phyloP scores from a whole-genome alignment of 2,113 vertebrate genomes.

The Saccopteryx bilineata region DNA sequence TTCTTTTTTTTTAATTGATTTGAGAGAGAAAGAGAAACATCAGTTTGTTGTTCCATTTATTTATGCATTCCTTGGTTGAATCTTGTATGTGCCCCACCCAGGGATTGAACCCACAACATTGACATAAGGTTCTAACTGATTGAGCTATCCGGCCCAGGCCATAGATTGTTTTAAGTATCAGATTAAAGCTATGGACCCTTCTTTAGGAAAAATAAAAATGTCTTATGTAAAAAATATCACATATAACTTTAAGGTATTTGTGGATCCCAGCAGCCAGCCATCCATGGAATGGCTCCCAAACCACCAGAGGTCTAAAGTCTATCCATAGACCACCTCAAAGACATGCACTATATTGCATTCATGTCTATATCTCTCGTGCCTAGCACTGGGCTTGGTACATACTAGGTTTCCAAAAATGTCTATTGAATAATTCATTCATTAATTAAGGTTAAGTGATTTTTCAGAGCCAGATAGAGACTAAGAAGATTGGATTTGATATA shows the following conservation, averaged over 20 bases:
- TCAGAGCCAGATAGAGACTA: background rate
- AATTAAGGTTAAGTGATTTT: background rate
- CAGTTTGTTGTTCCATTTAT: too few relatives aligned
- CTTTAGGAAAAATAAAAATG: background rate
- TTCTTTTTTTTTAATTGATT: too few relatives aligned
- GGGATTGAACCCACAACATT: too few relatives aligned
- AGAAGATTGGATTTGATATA: background rate
- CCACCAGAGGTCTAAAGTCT: background rate
- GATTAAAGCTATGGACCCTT: background rate
- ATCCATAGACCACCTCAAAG: background rate
- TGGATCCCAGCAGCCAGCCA: background rate
- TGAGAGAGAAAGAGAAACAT: too few relatives aligned
- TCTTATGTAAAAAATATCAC: background rate
- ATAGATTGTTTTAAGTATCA: background rate
- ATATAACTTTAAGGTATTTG: constrained; percentile 20
- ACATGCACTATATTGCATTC: background rate
- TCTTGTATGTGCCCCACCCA: too few relatives aligned
- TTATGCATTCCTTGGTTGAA: too few relatives aligned
- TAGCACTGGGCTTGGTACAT: background rate
- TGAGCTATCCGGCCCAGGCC: too few relatives aligned
- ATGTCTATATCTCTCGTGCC: background rate
- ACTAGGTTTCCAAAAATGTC: background rate
- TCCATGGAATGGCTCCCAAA: background rate
- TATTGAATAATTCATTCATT: background rate
- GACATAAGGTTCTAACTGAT: too few relatives aligned